Evolutionary conservation across 2,888 invertebrate genomes (phyloP).

Genomic region (Strigamia maritima): DNA sequence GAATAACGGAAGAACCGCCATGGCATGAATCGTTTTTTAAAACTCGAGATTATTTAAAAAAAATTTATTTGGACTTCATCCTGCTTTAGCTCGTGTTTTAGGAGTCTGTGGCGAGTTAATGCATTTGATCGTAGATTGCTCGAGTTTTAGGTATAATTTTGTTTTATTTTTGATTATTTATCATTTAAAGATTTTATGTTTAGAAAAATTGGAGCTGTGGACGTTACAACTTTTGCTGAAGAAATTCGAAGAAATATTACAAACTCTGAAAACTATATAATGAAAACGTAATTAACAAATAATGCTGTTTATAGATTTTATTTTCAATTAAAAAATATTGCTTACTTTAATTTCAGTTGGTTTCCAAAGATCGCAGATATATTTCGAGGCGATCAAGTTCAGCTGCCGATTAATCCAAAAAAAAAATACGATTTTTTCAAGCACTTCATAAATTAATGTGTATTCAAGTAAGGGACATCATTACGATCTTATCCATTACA

Average conservation of each 20-base stretch:
- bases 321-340: not conserved
- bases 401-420: slow-evolving; percentile 16
- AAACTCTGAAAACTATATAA: not conserved
- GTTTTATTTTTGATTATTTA: not conserved
- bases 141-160: not conserved
- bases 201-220: not conserved
- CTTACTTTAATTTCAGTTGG: slow-evolving; percentile 17
- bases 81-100: not conserved
- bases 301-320: not conserved
- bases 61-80: slow-evolving; percentile 20
- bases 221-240: not conserved
- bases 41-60: not conserved
- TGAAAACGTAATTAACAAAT: not conserved
- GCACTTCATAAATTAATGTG: not conserved
- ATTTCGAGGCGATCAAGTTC: not conserved
- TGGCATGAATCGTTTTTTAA: not conserved
- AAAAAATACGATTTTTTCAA: not conserved
- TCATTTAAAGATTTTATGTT: not conserved
- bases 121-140: not conserved
- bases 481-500: too few relatives aligned
- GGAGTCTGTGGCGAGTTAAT: not conserved
- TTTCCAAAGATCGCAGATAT: not conserved
- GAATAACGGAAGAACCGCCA: not conserved
- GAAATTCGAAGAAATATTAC: not conserved
- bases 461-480: not conserved